Evolutionary conservation across 2,888 invertebrate genomes (phyloP).

Genomic region (Trichacis sp.): DNA sequence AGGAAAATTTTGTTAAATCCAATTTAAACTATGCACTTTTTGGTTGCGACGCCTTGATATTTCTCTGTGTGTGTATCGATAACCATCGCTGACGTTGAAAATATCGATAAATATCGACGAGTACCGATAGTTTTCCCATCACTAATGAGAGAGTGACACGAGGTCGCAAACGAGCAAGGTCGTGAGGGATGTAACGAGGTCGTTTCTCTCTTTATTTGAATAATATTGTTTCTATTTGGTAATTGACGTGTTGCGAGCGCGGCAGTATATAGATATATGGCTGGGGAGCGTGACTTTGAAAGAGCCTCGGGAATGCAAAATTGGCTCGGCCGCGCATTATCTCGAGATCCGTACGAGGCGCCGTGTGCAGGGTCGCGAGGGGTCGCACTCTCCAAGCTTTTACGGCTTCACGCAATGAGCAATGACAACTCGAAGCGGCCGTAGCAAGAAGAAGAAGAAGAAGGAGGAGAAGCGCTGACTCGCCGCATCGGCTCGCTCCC

Average conservation of each 20-base stretch:
- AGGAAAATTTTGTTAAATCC: too few relatives aligned
- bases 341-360: constrained; percentile 33
- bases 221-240: constrained; percentile 32
- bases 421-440: background rate
- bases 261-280: too few relatives aligned
- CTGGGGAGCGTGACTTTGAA: constrained; percentile 43
- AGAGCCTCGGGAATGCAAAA: constrained; percentile 41
- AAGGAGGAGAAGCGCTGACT: background rate
- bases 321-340: constrained; percentile 40
- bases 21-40: too few relatives aligned
- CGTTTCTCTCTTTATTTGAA: constrained; percentile 13
- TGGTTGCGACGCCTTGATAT: too few relatives aligned
- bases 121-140: too few relatives aligned
- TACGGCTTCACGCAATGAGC: constrained; percentile 17
- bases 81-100: too few relatives aligned
- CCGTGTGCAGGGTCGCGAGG: constrained; percentile 30
- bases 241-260: constrained; percentile 40
- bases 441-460: too few relatives aligned
- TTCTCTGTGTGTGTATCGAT: too few relatives aligned
- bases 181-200: background rate
- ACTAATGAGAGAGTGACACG: too few relatives aligned
- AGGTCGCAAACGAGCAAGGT: background rate
- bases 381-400: background rate
- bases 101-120: too few relatives aligned
- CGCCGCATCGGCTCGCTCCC: background rate